Evolutionary conservation across 2,888 invertebrate genomes (phyloP).

Genomic region (Dolichopus griseipennis): DNA sequence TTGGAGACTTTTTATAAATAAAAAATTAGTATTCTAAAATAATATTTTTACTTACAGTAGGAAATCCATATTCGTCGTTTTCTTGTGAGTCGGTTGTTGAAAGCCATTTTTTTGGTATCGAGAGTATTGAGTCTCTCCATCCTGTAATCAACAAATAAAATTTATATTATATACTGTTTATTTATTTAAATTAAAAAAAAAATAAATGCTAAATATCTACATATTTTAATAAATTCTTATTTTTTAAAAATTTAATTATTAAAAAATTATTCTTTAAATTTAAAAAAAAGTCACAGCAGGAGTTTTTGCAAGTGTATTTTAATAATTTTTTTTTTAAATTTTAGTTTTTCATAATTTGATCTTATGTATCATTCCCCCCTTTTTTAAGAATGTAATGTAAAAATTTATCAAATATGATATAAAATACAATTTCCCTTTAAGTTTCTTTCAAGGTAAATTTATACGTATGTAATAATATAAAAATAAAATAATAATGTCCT

Average conservation of each 20-base stretch:
- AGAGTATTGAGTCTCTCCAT: constrained; percentile 65
- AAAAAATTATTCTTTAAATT: background rate
- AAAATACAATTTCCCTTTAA: background rate
- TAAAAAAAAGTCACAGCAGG: too few relatives aligned
- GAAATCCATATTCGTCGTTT: constrained; percentile 44
- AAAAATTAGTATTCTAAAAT: too few relatives aligned
- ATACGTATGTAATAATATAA: background rate
- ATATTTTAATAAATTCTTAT: too few relatives aligned
- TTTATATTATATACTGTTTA: constrained; percentile 2
- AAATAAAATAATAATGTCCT: background rate
- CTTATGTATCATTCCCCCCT: too few relatives aligned
- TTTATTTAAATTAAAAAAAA: constrained; percentile 7
- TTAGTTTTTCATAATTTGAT: too few relatives aligned
- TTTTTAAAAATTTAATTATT: too few relatives aligned
- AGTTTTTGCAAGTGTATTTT: too few relatives aligned
- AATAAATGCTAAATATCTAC: too few relatives aligned
- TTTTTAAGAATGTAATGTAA: too few relatives aligned
- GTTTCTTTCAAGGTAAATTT: background rate
- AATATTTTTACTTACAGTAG: constrained; percentile 37
- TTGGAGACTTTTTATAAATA: too few relatives aligned
- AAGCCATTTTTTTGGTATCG: constrained; percentile 64
- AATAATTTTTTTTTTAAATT: too few relatives aligned
- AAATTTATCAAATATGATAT: too few relatives aligned
- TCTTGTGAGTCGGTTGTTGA: constrained; percentile 39
- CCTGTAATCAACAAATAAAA: constrained; percentile 46